Base-by-base conservation (phyloP, 1,140 invertebrate species). In the Penaeus japonicus region DNA sequence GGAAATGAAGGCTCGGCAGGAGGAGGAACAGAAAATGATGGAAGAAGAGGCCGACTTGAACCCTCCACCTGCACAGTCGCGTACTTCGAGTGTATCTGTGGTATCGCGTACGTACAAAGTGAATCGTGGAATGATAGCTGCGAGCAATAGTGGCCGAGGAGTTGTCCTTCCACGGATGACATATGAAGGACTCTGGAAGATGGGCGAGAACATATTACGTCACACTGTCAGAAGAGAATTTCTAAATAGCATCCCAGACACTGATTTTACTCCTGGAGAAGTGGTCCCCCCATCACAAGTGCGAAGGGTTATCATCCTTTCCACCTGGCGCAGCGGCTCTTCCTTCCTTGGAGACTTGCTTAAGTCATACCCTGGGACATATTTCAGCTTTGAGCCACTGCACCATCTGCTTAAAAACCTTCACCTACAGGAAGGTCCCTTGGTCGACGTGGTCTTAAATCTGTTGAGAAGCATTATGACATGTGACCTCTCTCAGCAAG, bases 291-390 rank as follows among this genome's bases (percentile, higher is more conserved):
- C 75, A 22, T 59, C 53, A 15, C 85, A 89, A 30, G 84, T 89
- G 1, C 84, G 89, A 22, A 84, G 89, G 22, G 88, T 90, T 7
- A 35, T 91, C 1, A 82, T 91, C 20, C 39, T 91, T 1, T 90
- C 89, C 47, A 90, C 89, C 24, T 91, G 90, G 90, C 85, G 90
- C 12, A 90, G 89, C 70, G 90, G 90, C 4, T 91, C 90, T 3
- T 87, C 87, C 20, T 91, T 90, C 53, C 80, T 90, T 18, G 90
- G 90, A 3, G 90, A 91, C 78, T 70, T 91, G 22, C 55, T 91
- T 7, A 89, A 82, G 12, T 78, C 89, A 5, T 90, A 90, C 80
- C 90, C 90, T 10, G 90, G 89, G 12, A 75, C 89, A 2, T 91
- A 87, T 80, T 91, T 87, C 81, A 91, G 89, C 73, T 91, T 87